Evolutionary conservation across 2,888 invertebrate genomes (phyloP), one percentile per base, ranked within the genome.

Genomic region (Rotaria macrura): DNA sequence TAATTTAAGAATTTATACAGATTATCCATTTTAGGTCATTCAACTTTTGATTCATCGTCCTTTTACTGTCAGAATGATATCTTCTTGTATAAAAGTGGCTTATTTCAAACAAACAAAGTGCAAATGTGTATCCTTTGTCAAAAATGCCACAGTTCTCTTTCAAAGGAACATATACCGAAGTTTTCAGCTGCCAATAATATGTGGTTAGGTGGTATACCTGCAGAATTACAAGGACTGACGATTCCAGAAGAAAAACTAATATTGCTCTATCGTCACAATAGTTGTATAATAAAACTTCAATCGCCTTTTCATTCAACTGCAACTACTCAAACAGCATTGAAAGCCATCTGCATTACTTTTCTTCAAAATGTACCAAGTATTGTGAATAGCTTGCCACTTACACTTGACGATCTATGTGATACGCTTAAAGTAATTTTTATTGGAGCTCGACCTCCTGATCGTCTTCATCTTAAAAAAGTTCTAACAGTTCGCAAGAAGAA

Each of bases 211-310:
- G 72, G 14, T 6, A 72, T 72, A 9, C 72, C 72, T 38, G 5
- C 12, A 20, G 72, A 72, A 72, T 40, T 72, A 38, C 38, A 72
- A 72, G 72, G 40, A 38, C 23, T 72, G 23, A 72, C 72, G 5
- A 72, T 72, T 72, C 72, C 72, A 72, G 72, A 72, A 72, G 14
- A 72, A 34, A 72, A 72, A 38, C 23, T 72, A 72, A 72, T 72
- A 7, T 34, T 38, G 38, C 40, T 72, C 20, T 47, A 47, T 47
- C 47, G 47, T 47, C 55, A 55, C 17, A 55, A 55, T n/a, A 55
- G 55, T 17, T 55, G 55, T n/a, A 20, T 55, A 6, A 55, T 55
- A 25, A 55, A 55, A 55, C 55, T 55, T 55, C 55, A 55, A 10
- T 25, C 55, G 17, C 55, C 55, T 12, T 55, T 55, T n/a, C 55